phyloP scores from a whole-genome alignment of 37 sponge, comb jelly and placozoan genomes.

The Mnemiopsis leidyi region DNA sequence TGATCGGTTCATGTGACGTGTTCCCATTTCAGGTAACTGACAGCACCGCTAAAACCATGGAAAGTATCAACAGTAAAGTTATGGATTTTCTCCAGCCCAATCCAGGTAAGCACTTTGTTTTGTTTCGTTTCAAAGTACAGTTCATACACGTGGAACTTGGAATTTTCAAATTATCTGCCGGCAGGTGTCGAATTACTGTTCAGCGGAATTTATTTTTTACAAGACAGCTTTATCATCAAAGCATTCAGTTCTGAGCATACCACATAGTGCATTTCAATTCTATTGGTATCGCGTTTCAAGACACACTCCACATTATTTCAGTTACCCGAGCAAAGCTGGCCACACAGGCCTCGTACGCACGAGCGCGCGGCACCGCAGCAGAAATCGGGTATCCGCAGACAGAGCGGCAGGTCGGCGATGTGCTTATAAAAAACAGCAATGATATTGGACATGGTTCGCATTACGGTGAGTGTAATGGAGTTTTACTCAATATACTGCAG shows the following conservation, averaged over 20 bases:
- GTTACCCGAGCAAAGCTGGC: conserved; percentile 69
- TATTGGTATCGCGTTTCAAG: neutral
- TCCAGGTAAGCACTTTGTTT: conserved; percentile 72
- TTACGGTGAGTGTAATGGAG: conserved; percentile 73
- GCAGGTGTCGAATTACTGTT: neutral
- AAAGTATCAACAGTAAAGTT: conserved; percentile 70
- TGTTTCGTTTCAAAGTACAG: too few species aligned
- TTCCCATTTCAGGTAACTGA: conserved; percentile 74
- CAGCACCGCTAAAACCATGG: conserved; percentile 70
- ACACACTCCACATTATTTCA: neutral
- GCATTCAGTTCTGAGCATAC: neutral
- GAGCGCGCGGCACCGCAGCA: conserved; percentile 67
- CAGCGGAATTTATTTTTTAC: neutral
- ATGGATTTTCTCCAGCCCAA: conserved; percentile 92
- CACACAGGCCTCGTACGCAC: conserved; percentile 66
- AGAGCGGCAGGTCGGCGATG: conserved; percentile 75
- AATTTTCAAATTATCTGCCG: too few species aligned
- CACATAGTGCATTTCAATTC: too few species aligned
- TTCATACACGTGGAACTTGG: too few species aligned
- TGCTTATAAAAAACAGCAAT: conserved; percentile 70
- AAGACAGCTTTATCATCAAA: neutral
- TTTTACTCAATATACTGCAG: too few species aligned
- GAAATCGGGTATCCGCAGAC: conserved; percentile 76
- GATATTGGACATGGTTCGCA: conserved; percentile 69
- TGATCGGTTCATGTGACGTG: too few species aligned